Evolutionary conservation across 1,140 invertebrate genomes (phyloP).

Genomic region (Xylocopa sonorina): DNA sequence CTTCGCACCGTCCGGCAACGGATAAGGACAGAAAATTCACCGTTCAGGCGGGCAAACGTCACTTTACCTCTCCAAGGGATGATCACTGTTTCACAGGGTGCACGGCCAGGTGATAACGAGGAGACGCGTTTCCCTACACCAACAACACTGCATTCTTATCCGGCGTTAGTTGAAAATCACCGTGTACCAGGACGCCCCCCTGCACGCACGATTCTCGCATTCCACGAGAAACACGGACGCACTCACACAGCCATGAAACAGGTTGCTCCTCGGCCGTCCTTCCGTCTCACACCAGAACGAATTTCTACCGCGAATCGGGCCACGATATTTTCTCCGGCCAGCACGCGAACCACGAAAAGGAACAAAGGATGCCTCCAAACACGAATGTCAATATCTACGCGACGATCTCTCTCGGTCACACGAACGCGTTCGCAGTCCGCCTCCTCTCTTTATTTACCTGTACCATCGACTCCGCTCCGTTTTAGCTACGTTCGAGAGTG

Average conservation of each 20-base stretch:
- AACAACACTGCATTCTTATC: slow-evolving; percentile 45
- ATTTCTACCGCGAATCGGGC: slow-evolving; percentile 42
- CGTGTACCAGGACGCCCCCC: slow-evolving; percentile 48
- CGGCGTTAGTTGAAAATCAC: slow-evolving; percentile 43
- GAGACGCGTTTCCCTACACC: slow-evolving; percentile 6
- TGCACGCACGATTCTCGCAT: slow-evolving; percentile 61
- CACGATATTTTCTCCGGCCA: slow-evolving; percentile 19
- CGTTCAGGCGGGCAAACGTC: neutral
- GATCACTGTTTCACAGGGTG: slow-evolving; percentile 13
- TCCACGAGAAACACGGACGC: slow-evolving; percentile 51
- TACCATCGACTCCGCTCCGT: neutral
- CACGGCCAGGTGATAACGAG: slow-evolving; percentile 25
- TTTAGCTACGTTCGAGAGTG: neutral
- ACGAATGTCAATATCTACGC: slow-evolving; percentile 31
- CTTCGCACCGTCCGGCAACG: slow-evolving; percentile 14
- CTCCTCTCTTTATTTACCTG: slow-evolving; percentile 24
- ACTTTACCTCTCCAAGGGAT: slow-evolving; percentile 27
- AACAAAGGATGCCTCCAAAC: slow-evolving; percentile 9
- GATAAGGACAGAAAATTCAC: neutral
- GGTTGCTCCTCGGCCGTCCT: slow-evolving; percentile 41
- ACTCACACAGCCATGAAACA: slow-evolving; percentile 38
- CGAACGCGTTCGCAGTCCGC: slow-evolving; percentile 37
- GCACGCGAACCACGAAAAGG: neutral
- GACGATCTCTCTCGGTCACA: slow-evolving; percentile 10
- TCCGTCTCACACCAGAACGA: slow-evolving; percentile 38